Base-by-base conservation (phyloP, 1,140 invertebrate genomes). In the Maniola jurtina region DNA sequence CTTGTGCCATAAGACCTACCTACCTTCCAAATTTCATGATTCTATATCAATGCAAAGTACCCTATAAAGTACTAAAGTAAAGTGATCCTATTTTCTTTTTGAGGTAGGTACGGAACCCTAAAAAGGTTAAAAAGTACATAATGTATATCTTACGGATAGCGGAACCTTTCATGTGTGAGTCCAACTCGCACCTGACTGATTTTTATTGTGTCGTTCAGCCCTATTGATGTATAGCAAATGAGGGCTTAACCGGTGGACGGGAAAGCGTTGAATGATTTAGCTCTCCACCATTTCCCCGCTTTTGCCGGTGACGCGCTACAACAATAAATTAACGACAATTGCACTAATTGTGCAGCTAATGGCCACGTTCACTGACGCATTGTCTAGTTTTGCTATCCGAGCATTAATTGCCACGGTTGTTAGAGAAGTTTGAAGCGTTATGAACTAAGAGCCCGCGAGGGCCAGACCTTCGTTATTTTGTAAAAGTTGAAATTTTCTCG, bases 301-400 rank as follows among this genome's bases (percentile, higher is more conserved):
- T 59, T 25, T 52, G 60, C 38, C 8, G 60, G 62, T 62, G 68
- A 70, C 58, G 54, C 73, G 61, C 61, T 71, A 73, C 76, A 67
- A 79, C 84, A 81, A 88, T 87, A 88, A 84, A 89, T 89, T 87
- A 87, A 87, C 79, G 74, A 84, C 85, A 89, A 89, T 88, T 87
- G 87, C 83, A 86, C 81, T 88, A 89, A 89, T 89, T 88, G 86
- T 82, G 78, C 81, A 83, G 83, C 79, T 86, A 89, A 84, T 81
- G 82, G 80, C 69, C 72, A 60, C 57, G 75, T 70, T 78, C 75
- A 69, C 77, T 82, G 76, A 80, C 76, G 81, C 82, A 81, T 84
- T 87, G 84, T 87, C 83, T 84, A 81, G 75, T 77, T 76, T 70
- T 59, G 72, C 75, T 68, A 77, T 71, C 73, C 72, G 67, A 76